Evolutionary conservation across 2,888 invertebrate species (phyloP), one percentile per base, ranked within the genome.

Genomic region (Drosophila mettleri): DNA sequence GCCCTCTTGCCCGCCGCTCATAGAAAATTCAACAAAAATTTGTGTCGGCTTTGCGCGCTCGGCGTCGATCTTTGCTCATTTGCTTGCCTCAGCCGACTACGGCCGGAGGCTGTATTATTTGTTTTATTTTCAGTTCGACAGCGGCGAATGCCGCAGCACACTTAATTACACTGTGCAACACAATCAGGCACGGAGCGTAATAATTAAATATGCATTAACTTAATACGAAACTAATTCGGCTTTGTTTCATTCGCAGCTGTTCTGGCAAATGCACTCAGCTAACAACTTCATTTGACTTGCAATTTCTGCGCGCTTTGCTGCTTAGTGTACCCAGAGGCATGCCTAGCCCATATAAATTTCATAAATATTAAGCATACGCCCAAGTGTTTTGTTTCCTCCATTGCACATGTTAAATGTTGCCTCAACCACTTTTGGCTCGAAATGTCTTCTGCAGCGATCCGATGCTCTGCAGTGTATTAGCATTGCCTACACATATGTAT

Each of bases 361-460:
- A 88, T 86, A 74, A 86, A 83, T 86, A 77, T 82, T 80, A 69
- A 87, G 76, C 62, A 85, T 87, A 87, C 88, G 88, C 82, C 82
- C 63, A 60, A 48, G 61, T 39, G 48, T 68, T 62, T 41, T 33
- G 22, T 41, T 41, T 14, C 36, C 12, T 31, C 31, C 20, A 31
- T 18, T 41, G 62, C n/a, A 59, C 41, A 51, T n/a, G 33, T 48
- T 63, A 68, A 74, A 53, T 68, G 66, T 66, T 66, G 59, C 52
- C 58, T 60, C 63, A 62, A 69, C 70, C 60, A 74, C 55, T 83
- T 69, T 60, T 66, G 69, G 54, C 16, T 24, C 52, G 53, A 74
- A 74, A 49, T 66, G 73, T 63, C 62, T 64, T 61, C 45, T 57
- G 49, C 43, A 33, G 7, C 43, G 20, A 45, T 51, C 43, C 45